These are phyloP conservation scores for Papilio polytes DNA, from an alignment of 1,140 invertebrate genomes.

Conservation along the genomic window DNA sequence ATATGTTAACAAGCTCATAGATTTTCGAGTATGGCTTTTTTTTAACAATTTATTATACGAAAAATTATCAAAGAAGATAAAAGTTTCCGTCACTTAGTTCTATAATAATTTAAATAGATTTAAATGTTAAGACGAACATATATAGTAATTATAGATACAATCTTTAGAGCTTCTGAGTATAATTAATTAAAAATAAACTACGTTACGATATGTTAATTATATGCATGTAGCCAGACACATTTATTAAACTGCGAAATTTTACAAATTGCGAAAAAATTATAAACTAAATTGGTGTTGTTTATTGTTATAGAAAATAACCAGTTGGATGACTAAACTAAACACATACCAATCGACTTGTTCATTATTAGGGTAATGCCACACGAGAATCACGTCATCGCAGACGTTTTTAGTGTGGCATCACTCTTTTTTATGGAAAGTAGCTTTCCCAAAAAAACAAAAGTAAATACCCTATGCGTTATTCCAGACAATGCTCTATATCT, in stretches of 20 bases:
- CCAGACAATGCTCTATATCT: not conserved
- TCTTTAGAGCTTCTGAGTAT: not conserved
- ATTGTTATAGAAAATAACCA: not conserved
- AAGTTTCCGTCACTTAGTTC: not conserved
- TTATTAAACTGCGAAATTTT: conserved; percentile 13
- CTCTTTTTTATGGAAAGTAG: not conserved
- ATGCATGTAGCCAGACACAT: conserved; percentile 4
- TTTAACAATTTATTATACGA: conserved; percentile 8
- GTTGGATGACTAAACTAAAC: not conserved
- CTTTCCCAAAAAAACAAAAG: not conserved
- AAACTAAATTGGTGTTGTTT: conserved; percentile 1
- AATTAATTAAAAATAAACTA: conserved; percentile 1
- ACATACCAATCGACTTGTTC: not conserved
- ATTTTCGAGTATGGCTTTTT: not conserved
- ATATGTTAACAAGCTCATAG: not conserved
- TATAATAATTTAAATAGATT: not conserved
- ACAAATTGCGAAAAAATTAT: conserved; percentile 21
- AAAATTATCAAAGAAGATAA: not conserved
- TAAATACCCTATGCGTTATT: not conserved
- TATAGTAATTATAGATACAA: not conserved
- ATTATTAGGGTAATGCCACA: not conserved
- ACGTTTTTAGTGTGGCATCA: not conserved
- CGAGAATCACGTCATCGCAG: not conserved
- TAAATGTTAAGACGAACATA: not conserved
- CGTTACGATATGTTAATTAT: not conserved